Conservation (phyloP, 2,888 invertebrate genomes). For the Pandemis corylana region DNA sequence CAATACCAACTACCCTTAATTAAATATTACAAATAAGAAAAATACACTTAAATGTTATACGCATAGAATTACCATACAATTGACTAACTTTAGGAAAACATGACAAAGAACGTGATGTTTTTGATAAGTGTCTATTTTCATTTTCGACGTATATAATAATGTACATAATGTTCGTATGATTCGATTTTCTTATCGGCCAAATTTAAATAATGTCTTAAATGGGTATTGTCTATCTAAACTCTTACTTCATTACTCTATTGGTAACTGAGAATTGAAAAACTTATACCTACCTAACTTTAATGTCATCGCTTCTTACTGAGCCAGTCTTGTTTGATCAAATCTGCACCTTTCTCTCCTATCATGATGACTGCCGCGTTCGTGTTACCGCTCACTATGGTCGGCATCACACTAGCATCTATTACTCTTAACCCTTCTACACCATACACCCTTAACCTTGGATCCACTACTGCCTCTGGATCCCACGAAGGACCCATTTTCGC, state of each 20-base stretch:
- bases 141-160: neutral
- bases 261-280: conserved; percentile 41
- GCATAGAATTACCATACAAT: neutral
- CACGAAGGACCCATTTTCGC: conserved; percentile 94
- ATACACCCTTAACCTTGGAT: conserved; percentile 90
- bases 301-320: conserved; percentile 71
- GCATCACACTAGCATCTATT: conserved; percentile 95
- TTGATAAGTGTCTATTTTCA: neutral
- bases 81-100: neutral
- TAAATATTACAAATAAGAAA: neutral
- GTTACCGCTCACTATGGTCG: conserved; percentile 94
- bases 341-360: conserved; percentile 95
- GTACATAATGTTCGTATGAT: neutral
- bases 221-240: conserved; percentile 31
- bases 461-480: conserved; percentile 93
- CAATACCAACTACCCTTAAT: neutral
- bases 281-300: conserved; percentile 38
- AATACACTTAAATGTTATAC: neutral
- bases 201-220: conserved; percentile 17
- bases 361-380: conserved; percentile 97
- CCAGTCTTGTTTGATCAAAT: conserved; percentile 95
- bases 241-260: conserved; percentile 14
- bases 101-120: neutral
- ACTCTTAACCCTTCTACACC: conserved; percentile 92
- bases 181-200: neutral